Percentiles rank a stretch among this genome's conserved stretches.
Evolutionary conservation across 2,888 invertebrate genomes (phyloP).

Genomic region (Machimus atricapillus): DNA sequence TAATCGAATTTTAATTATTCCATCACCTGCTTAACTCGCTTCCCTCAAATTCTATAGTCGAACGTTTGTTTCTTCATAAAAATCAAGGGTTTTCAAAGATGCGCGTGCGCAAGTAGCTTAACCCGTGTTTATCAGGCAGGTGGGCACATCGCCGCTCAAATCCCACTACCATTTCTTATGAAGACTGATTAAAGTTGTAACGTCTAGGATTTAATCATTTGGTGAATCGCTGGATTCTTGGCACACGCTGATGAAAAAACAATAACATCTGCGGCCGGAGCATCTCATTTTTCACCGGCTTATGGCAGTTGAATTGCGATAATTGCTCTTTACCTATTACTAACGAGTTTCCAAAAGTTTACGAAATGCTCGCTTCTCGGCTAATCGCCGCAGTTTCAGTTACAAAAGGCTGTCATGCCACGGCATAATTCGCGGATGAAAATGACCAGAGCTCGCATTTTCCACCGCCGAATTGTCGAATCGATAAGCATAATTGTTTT

Average conservation of each 20-base stretch:
- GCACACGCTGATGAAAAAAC: background rate
- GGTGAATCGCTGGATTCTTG: background rate
- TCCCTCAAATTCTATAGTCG: background rate
- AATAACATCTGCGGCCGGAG: background rate
- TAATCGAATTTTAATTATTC: conserved; percentile 46
- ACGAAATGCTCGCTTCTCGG: background rate
- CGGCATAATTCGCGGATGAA: background rate
- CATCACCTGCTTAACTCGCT: conserved; percentile 44
- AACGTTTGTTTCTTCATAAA: background rate
- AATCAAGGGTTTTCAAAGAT: background rate
- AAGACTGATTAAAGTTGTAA: conserved; percentile 3
- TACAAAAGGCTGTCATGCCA: background rate
- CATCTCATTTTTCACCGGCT: background rate
- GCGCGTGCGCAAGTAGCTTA: conserved; percentile 34
- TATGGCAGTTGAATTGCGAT: background rate
- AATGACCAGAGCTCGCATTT: background rate
- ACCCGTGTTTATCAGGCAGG: background rate
- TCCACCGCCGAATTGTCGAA: background rate
- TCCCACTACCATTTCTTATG: background rate
- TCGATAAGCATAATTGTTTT: conserved; percentile 30
- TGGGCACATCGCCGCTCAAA: background rate
- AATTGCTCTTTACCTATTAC: background rate
- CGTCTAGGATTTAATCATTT: conserved; percentile 1
- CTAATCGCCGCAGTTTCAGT: background rate
- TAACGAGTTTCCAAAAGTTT: background rate